Evolutionary conservation across 2,113 vertebrate genomes (phyloP).

Genomic region (Microcebus tavaratra): DNA sequence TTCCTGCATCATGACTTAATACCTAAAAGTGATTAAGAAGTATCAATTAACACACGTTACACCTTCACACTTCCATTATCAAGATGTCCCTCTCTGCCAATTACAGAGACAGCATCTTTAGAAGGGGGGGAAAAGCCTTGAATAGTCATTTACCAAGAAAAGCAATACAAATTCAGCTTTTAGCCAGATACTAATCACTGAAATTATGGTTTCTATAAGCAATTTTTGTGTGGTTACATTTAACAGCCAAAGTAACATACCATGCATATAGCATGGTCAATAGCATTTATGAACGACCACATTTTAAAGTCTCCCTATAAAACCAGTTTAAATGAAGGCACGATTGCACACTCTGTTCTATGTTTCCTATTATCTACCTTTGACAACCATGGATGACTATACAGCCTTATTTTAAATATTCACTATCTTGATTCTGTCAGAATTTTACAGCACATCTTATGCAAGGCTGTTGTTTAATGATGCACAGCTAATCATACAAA

Average conservation of each 20-base stretch:
- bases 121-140: slow-evolving; percentile 83
- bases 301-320: slow-evolving; percentile 90
- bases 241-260: slow-evolving; percentile 85
- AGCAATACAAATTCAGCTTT: slow-evolving; percentile 91
- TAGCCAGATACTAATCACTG: slow-evolving; percentile 87
- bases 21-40: slow-evolving; percentile 99
- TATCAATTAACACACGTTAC: slow-evolving; percentile 98
- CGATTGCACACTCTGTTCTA: slow-evolving; percentile 84
- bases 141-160: slow-evolving; percentile 95
- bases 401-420: slow-evolving; percentile 92
- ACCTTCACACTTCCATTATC: slow-evolving; percentile 95
- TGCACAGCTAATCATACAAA: slow-evolving; percentile 99
- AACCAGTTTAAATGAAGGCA: slow-evolving; percentile 88
- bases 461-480: slow-evolving; percentile 98
- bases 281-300: slow-evolving; percentile 87
- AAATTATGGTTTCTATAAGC: slow-evolving; percentile 90
- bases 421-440: slow-evolving; percentile 93
- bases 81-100: slow-evolving; percentile 97
- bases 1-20: slow-evolving; percentile 99
- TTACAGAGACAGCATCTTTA: slow-evolving; percentile 92
- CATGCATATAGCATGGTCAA: slow-evolving; percentile 82
- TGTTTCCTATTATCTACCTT: slow-evolving; percentile 90
- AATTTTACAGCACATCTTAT: slow-evolving; percentile 91
- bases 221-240: slow-evolving; percentile 85
- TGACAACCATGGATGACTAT: slow-evolving; percentile 89